Evolutionary conservation across 2,113 vertebrate species (phyloP).

Genomic region (Chauna torquata): DNA sequence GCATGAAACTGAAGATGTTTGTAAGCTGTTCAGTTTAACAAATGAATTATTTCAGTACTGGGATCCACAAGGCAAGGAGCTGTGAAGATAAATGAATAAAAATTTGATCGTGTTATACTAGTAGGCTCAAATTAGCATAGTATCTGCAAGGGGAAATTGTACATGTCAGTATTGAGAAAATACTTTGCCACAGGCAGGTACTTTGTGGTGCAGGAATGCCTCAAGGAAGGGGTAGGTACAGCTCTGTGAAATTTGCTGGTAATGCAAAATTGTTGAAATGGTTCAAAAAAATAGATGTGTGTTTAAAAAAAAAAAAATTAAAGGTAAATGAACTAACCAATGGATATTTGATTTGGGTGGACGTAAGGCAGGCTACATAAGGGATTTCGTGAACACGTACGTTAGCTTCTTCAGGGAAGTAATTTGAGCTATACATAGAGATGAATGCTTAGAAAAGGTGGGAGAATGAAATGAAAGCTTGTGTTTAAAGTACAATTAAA

Average conservation of each 20-base stretch:
- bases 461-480: not conserved
- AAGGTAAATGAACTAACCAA: not conserved
- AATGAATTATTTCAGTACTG: not conserved
- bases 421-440: not conserved
- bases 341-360: not conserved
- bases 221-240: not conserved
- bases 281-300: not conserved
- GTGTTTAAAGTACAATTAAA: not conserved
- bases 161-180: not conserved
- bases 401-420: not conserved
- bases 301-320: not conserved
- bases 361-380: not conserved
- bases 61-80: not conserved
- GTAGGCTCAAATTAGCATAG: not conserved
- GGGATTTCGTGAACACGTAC: not conserved
- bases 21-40: constrained; percentile 3
- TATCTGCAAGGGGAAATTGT: not conserved
- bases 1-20: not conserved
- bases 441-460: not conserved
- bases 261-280: not conserved
- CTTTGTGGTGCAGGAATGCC: not conserved
- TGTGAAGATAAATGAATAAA: not conserved
- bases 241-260: not conserved
- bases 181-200: not conserved
- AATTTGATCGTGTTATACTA: not conserved